Evolutionary conservation across 1,140 invertebrate species (phyloP).

Genomic region (Matsumurasca onukii): DNA sequence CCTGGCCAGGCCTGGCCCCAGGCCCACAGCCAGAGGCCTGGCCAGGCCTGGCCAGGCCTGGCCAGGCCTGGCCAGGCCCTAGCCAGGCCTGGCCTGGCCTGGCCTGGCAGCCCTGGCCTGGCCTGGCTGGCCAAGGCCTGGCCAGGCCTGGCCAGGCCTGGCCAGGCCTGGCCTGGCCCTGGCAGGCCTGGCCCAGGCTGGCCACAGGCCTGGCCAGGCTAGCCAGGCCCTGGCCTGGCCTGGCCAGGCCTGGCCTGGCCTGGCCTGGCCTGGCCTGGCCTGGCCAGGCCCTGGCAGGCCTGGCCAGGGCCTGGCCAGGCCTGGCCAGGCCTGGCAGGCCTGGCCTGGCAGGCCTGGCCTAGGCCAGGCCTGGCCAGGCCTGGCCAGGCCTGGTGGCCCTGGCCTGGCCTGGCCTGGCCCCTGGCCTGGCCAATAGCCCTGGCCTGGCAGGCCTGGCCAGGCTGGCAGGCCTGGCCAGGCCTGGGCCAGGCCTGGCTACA

Average conservation of each 20-base stretch:
- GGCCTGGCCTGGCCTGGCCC: slow-evolving; percentile 19
- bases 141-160: slow-evolving; percentile 3
- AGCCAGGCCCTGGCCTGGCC: not conserved
- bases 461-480: slow-evolving; percentile 9
- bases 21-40: too few species aligned
- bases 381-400: not conserved
- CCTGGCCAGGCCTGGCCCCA: not conserved
- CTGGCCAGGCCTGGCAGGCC: not conserved
- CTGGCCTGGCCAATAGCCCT: slow-evolving; percentile 23
- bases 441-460: slow-evolving; percentile 25
- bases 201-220: slow-evolving; percentile 12
- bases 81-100: not conserved
- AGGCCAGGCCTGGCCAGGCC: too few species aligned
- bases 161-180: not conserved
- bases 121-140: not conserved
- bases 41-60: slow-evolving; percentile 3
- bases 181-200: not conserved
- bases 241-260: not conserved
- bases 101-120: not conserved
- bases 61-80: too few species aligned
- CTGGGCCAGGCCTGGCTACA: not conserved
- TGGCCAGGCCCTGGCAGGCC: not conserved
- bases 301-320: not conserved
- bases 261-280: not conserved
- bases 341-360: not conserved